Evolutionary conservation across 2,113 vertebrate species (phyloP), one percentile per base, ranked within the genome.

Genomic region (Gracilinanus agilis): DNA sequence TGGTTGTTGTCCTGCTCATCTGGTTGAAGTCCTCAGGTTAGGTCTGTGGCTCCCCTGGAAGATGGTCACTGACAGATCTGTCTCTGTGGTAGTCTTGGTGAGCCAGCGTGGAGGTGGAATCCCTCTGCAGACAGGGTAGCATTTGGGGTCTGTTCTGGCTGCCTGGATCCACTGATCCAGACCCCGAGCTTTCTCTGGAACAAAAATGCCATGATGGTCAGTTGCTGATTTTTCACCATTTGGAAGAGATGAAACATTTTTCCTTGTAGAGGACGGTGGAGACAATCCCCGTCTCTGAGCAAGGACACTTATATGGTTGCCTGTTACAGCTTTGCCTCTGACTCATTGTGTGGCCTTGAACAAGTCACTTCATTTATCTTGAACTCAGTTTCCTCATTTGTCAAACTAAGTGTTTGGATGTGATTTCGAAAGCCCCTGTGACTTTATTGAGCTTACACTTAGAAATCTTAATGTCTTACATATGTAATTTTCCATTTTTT

Each of bases 1-100:
- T 92, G 49, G 93, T 7, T 53, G 34, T 97, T 49, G 3, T 55
- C 56, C 94, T 94, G 93, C 61, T 89, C 90, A 75, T 88, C 91
- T 55, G 96, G 88, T 58, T 91, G 49, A 49, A 49, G 93, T 90
- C 90, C 94, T 92, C 91, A 93, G 3, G 24, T 55, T 40, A 93
- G 56, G 54, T 75, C 55, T 8, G 0, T 54, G 24, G 88, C 95
- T 94, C 88, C 29, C 89, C 55, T 0, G 94, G 91, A 90, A 58
- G 75, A 49, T 2, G 10, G 40, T 93, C 93, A 95, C 95, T 96
- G 95, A 93, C 96, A 94, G 94, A 96, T 91, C 88, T 91, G 88
- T 95, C 94, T 88, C 44, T 67, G 49, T 90, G 90, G 94, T 34
- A 9, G 90, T 53, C 88, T 34, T 40, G 49, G 90, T 91, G 34